A percentile compares a stretch with the other conserved stretches of the same genome.
Evolutionary conservation across 1,140 invertebrate species (phyloP).

Genomic region (Wiebesia pumilae): DNA sequence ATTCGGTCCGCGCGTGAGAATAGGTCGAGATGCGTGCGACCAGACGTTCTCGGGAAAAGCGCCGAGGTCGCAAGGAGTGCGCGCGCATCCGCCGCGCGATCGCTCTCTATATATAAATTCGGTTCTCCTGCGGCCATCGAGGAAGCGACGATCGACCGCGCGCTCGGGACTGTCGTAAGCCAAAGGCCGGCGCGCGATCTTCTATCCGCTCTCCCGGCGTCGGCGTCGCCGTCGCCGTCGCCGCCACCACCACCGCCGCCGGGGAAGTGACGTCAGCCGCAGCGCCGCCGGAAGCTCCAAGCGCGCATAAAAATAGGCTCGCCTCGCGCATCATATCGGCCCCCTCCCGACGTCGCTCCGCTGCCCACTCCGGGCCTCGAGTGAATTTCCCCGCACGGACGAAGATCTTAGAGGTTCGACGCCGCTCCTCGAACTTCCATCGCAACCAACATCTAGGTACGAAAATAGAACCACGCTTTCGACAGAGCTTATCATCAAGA

Average conservation of each 20-base stretch:
- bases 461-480: too few relatives aligned
- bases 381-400: background rate
- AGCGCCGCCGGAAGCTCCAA: slow-evolving; percentile 28
- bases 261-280: slow-evolving; percentile 39
- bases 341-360: too few relatives aligned
- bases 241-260: background rate
- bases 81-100: background rate
- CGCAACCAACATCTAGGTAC: too few relatives aligned
- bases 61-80: too few relatives aligned
- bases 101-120: background rate
- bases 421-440: too few relatives aligned
- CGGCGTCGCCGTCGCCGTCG: too few relatives aligned
- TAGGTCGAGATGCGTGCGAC: too few relatives aligned
- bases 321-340: background rate
- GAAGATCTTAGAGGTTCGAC: too few relatives aligned
- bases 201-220: slow-evolving; percentile 24
- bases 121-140: slow-evolving; percentile 10
- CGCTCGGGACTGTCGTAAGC: slow-evolving; percentile 3
- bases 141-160: slow-evolving; percentile 27
- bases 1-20: too few relatives aligned
- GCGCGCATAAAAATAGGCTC: slow-evolving; percentile 20
- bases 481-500: too few relatives aligned
- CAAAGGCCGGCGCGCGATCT: background rate
- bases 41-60: too few relatives aligned
- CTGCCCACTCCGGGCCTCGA: background rate